Base-by-base conservation (phyloP, 2,888 invertebrate species). In the Epistrophella euchroma region DNA sequence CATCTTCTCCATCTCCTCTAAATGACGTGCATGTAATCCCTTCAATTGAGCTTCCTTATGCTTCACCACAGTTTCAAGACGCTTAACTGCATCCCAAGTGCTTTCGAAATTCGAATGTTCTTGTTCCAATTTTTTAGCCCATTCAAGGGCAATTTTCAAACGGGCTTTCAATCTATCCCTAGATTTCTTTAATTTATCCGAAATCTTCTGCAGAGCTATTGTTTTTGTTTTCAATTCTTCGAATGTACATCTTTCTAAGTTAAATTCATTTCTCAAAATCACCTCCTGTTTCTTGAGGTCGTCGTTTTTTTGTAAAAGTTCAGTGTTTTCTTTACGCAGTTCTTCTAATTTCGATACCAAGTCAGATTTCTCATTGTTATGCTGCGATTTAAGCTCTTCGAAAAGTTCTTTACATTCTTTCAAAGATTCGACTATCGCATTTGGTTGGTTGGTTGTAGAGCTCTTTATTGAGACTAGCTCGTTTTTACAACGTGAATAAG, bases 321-420 rank as follows among this genome's bases (percentile, higher is more conserved):
- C 88, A 0, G 60, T 10, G n/a, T 87, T 86, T 5, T 85, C 79
- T 47, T 88, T 74, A 19, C 73, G 77, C 2, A 90, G 68, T 9
- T 90, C 89, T 5, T 74, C 82, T 13, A 90, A 74, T 45, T 89
- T 89, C 1, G 87, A 93, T 2, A 92, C 92, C 56, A 95, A 92
- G 70, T 95, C 94, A n/a, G 93, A 93, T 56, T 94, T 94, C 84
- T 97, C 97, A 88, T 93, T 93, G 60, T 94, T 94, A 90, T 97
- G 96, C 83, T 96, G 96, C 40, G 93, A 92, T 90, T 96, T 96
- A 2, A 97, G 91, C 89, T 97, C 96, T 91, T 97, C 96, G 88
- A 96, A 94, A 89, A 96, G 93, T 74, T 95, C 93, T 90, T 96
- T 96, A 89, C 96, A 97, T 90, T 97, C 96, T 62, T 95, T 95